Evolutionary conservation across 2,888 invertebrate genomes (phyloP).

Genomic region (Oithona nana): DNA sequence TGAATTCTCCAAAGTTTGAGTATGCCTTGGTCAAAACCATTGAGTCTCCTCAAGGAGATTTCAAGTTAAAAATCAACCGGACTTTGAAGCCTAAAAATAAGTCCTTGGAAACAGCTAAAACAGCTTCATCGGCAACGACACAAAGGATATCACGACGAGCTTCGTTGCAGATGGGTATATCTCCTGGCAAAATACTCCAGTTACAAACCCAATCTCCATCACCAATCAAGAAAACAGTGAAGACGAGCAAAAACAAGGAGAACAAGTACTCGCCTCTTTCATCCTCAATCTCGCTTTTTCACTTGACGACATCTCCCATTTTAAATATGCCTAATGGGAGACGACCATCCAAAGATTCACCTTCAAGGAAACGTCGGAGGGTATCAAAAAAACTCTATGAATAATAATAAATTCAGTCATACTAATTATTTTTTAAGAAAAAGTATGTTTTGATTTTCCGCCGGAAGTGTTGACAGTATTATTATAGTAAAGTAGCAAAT

Average conservation of each 20-base stretch:
- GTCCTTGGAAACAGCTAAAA: no score
- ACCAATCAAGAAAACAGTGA: not conserved
- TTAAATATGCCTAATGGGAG: not conserved
- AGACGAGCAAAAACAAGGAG: not conserved
- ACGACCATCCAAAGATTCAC: not conserved
- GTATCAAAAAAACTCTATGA: not conserved
- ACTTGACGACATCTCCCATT: not conserved
- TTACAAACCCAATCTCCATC: not conserved
- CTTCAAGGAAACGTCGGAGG: not conserved
- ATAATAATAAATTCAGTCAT: not conserved
- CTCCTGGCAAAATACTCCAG: not conserved
- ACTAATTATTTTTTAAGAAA: not conserved
- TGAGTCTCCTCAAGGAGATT: not conserved
- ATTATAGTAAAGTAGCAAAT: not conserved
- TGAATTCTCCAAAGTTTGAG: not conserved
- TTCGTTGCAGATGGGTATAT: not conserved
- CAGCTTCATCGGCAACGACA: no score
- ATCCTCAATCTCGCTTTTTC: not conserved
- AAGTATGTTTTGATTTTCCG: not conserved
- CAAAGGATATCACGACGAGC: not conserved
- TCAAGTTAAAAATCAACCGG: conserved; percentile 6
- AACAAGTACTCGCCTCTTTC: not conserved
- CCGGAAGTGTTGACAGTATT: not conserved
- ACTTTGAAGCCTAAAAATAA: no score
- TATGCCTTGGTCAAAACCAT: not conserved